Base-by-base conservation (phyloP, 2,113 vertebrate species). In the Oxyruncus cristatus region DNA sequence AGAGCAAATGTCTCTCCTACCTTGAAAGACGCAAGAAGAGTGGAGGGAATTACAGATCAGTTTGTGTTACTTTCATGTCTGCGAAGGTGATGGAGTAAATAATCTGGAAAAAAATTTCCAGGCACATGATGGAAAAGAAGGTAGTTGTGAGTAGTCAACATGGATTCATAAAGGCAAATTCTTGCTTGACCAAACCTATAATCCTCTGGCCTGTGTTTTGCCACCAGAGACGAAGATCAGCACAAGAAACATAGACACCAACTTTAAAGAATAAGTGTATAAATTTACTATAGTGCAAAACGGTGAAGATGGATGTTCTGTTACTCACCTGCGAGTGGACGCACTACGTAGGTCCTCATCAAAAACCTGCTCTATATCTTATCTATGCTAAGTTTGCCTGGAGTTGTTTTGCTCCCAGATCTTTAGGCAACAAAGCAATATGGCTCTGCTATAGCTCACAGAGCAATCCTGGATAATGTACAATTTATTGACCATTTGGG, bases 401-500 rank as follows among this genome's bases (percentile, higher is more conserved):
- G 24, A 50, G 24, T 50, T 50, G 13, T 50, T 50, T 52, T 52
- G 50, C 50, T 52, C 50, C 26, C 5, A 4, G 50, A 52, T 52
- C 49, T 52, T 52, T 52, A 52, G 50, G 50, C 26, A 52, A 28
- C 50, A 52, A 52, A 93, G 11, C 92, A 65, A 28, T 91, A 26
- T 72, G 33, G 53, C 23, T 68, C 76, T 86, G 32, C 58, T 96
- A 74, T 68, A 91, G 62, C 32, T 95, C 92, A 86, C 68, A 85
- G 52, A 92, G 53, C 62, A 95, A n/a, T 37, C 20, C 88, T 93
- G 67, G 39, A 70, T 95, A 93, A 78, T 52, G 75, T 66, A 78
- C 76, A 67, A 88, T 96, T 97, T 96, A 96, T 82, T 93, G 72
- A 68, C 12, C 94, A 66, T 92, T 95, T 96, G 52, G 61, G 93